phyloP scores from a whole-genome alignment of 2,888 invertebrate genomes.

The Phasia obesa region DNA sequence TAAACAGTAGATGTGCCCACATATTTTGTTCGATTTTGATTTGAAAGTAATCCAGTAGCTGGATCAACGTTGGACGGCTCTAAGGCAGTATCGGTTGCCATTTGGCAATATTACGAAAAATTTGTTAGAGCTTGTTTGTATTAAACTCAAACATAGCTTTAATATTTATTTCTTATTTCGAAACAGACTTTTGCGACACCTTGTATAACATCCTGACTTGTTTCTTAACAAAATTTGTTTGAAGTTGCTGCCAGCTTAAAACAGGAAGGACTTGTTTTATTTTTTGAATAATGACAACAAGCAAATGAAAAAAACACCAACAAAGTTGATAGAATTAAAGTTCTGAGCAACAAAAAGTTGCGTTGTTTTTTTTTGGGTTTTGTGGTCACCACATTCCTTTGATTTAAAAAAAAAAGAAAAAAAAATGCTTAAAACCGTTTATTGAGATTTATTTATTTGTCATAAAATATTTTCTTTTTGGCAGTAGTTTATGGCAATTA shows the following conservation, averaged over 20 bases:
- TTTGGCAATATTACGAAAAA: no score
- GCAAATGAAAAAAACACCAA: conserved; percentile 9
- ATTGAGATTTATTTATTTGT: conserved; percentile 1
- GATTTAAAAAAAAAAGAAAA: background rate
- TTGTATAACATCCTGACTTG: background rate
- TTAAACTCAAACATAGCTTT: no score
- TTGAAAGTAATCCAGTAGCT: no score
- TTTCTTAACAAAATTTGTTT: conserved; percentile 26
- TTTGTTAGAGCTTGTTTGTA: no score
- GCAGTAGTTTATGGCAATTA: conserved; percentile 33
- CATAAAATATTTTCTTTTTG: background rate
- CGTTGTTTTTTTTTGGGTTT: conserved; percentile 10
- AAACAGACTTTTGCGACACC: background rate
- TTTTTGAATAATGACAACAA: conserved; percentile 42
- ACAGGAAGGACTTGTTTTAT: conserved; percentile 68
- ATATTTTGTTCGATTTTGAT: no score
- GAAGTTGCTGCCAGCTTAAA: conserved; percentile 29
- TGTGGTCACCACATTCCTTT: conserved; percentile 22
- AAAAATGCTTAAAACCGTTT: conserved; percentile 26
- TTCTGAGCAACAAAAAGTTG: conserved; percentile 11
- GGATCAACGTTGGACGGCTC: no score
- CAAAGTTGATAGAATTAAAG: conserved; percentile 1
- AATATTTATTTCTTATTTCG: background rate
- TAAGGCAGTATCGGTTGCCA: no score
- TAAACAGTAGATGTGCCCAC: no score